Evolutionary conservation across 1,140 invertebrate genomes (phyloP).

Genomic region (Cydia fagiglandana): DNA sequence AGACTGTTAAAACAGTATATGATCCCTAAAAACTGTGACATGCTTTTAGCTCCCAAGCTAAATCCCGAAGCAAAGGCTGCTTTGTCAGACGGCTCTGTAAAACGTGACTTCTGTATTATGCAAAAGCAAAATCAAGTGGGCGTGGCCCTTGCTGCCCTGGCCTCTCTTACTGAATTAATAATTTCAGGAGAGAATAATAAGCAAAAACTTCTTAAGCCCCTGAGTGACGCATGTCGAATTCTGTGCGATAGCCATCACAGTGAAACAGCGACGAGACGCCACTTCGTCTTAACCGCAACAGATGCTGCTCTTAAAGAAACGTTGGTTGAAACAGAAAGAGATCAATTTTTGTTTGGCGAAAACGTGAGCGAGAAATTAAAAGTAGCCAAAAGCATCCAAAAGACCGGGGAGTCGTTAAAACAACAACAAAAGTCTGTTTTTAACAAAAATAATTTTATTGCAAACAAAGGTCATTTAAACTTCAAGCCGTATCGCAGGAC

Average conservation of each 20-base stretch:
- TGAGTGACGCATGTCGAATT: constrained; percentile 25
- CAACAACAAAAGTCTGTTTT: background rate
- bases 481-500: background rate
- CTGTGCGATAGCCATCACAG: background rate
- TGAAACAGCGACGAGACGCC: constrained; percentile 13
- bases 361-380: constrained; percentile 31
- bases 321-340: background rate
- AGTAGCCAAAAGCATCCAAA: constrained; percentile 17
- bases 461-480: constrained; percentile 24
- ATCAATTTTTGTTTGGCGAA: constrained; percentile 32
- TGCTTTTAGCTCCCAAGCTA: constrained; percentile 2
- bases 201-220: constrained; percentile 19
- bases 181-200: background rate
- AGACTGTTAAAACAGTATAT: constrained; percentile 22
- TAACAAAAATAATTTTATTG: constrained; percentile 11
- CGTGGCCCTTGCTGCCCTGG: constrained; percentile 11
- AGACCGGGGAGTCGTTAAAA: constrained; percentile 20
- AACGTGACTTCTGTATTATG: constrained; percentile 20
- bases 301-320: constrained; percentile 24
- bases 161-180: background rate
- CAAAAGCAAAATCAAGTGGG: constrained; percentile 28
- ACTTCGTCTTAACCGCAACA: constrained; percentile 1
- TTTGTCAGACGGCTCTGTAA: constrained; percentile 2
- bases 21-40: constrained; percentile 28
- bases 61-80: constrained; percentile 34